Base-by-base conservation (phyloP, 2,888 invertebrate genomes). In the Epirrhoe alternata region DNA sequence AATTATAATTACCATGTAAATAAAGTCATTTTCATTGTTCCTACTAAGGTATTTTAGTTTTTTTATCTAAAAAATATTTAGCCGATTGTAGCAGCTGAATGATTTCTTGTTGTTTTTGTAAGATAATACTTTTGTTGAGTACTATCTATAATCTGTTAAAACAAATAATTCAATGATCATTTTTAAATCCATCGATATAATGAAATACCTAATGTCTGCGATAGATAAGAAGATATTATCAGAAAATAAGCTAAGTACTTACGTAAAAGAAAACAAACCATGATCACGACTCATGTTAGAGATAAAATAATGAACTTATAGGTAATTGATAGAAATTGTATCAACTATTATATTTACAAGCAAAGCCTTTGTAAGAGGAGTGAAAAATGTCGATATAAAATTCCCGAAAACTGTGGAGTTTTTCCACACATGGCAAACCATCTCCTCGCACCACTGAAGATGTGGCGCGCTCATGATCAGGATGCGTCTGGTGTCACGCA, bases 401-500 rank as follows among this genome's bases (percentile, higher is more conserved):
- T 47, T 49, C 68, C 69, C 49, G 16, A 59, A 66, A 65, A 35
- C 14, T 47, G 6, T 42, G 66, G 38, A 59, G 53, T 60, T 47
- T 52, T n/a, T 24, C 0, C 7, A 0, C 12, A 35, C 12, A 45
- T 72, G 74, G 76, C 75, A 77, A 75, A 71, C 70, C 66, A 58
- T 42, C 69, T 74, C 70, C 69, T 71, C 82, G 82, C 78, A 77
- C 76, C 75, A 75, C 62, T 83, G 82, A 53, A 79, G 82, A 82
- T 79, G 78, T 78, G 80, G 80, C 77, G 72, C 79, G 80, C 63
- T 70, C 70, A 76, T 78, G 76, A 79, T 77, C 78, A 84, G 83
- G 84, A 84, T 84, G 77, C 80, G 76, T 72, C 67, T 68, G 72
- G 69, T 74, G 79, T 77, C 83, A 82, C 80, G 81, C 84, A 77